Evolutionary conservation across 2,888 invertebrate genomes (phyloP), one percentile per base, ranked within the genome.

Genomic region (Priocnemis perturbator): DNA sequence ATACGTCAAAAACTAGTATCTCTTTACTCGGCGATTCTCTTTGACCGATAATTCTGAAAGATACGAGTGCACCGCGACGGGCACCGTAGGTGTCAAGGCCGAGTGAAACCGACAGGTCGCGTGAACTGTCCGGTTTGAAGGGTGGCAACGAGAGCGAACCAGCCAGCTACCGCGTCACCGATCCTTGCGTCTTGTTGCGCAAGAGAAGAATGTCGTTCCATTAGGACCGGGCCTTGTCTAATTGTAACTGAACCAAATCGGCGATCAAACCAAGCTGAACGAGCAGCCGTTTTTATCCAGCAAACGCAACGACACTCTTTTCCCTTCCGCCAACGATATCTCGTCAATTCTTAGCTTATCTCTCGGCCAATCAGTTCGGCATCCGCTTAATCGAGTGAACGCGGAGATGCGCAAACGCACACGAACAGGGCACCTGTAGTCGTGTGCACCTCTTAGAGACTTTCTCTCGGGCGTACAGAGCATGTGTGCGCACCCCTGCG

Each of bases 161-260:
- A 73, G 74, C 48, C 61, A 65, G 65, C 61, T 62, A 61, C 69
- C 64, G 69, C 76, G 64, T 75, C 78, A 79, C 81, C 81, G 81
- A 75, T 81, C 81, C 81, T 73, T 69, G 67, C 73, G 80, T 77
- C 67, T 81, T 64, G 71, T 80, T 80, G 79, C 81, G 81, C 75
- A 81, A 80, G 80, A 2, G 5, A 81, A 81, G 79, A 79, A 80
- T 77, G 79, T 56, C 67, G 74, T 67, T 67, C 80, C 78, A 73
- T 77, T 76, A 78, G 78, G 81, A 72, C 67, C 79, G 23, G 37
- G 11, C 62, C 67, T 60, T 60, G 64, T 60, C 60, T 62, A n/a
- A 17, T n/a, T 15, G 11, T 48, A 60, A 11, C 60, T 21, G 23
- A 50, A 17, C 15, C 68, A 73, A 75, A 73, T 64, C 60, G 55